Evolutionary conservation across 2,888 invertebrate genomes (phyloP).

Genomic region (Noctua pronuba): DNA sequence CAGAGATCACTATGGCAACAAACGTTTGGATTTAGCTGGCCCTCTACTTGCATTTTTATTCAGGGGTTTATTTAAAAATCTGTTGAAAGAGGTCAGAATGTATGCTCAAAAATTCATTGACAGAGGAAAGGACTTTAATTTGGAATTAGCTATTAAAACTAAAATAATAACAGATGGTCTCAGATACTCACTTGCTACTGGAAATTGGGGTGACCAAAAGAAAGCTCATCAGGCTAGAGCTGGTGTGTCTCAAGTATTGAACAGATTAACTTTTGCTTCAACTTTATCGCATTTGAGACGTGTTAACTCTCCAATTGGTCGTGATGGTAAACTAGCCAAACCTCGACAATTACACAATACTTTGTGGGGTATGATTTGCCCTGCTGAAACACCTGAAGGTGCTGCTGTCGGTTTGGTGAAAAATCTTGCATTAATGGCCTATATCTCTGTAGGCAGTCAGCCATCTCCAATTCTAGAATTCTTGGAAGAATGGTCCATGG

Average conservation of each 20-base stretch:
- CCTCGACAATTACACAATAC: slow-evolving; percentile 99
- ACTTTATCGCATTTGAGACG: slow-evolving; percentile 99
- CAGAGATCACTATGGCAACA: slow-evolving; percentile 99
- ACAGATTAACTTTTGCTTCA: slow-evolving; percentile 99
- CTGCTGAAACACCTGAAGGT: slow-evolving; percentile 99
- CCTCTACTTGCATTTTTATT: slow-evolving; percentile 99
- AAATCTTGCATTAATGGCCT: slow-evolving; percentile 99
- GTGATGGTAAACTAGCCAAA: slow-evolving; percentile 99
- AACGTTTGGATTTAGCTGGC: slow-evolving; percentile 99
- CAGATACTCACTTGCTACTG: slow-evolving; percentile 99
- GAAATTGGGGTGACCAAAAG: slow-evolving; percentile 99
- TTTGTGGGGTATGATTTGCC: slow-evolving; percentile 99
- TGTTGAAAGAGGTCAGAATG: slow-evolving; percentile 99
- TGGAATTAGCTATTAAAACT: slow-evolving; percentile 98
- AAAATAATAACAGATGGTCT: slow-evolving; percentile 99
- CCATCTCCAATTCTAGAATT: slow-evolving; percentile 99
- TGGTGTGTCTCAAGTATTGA: slow-evolving; percentile 99
- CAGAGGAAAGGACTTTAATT: slow-evolving; percentile 99
- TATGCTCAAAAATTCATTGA: slow-evolving; percentile 99
- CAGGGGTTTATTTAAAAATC: slow-evolving; percentile 98
- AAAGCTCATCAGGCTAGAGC: slow-evolving; percentile 99
- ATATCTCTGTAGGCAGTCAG: slow-evolving; percentile 99
- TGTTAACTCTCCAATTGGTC: slow-evolving; percentile 99
- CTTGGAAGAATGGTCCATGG: slow-evolving; percentile 99
- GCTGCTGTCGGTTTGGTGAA: slow-evolving; percentile 99